These are phyloP conservation scores for Pygmarrhopalites habei DNA, from an alignment of 1,140 invertebrate species.

Conservation along the genomic window DNA sequence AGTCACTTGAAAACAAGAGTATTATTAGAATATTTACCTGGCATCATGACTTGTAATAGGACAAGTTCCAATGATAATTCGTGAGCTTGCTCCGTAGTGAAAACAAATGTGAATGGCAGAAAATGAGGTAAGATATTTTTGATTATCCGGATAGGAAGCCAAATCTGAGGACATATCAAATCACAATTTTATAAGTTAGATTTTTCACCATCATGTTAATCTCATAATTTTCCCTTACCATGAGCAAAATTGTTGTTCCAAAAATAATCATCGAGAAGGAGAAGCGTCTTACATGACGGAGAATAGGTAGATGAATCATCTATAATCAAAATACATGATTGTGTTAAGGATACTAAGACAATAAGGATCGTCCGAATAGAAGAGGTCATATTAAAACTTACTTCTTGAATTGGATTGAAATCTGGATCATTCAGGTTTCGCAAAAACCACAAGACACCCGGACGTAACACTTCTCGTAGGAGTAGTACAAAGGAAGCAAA, in stretches of 20 bases:
- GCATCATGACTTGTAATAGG: conserved; percentile 88
- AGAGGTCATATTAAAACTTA: conserved; percentile 29
- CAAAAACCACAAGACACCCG: conserved; percentile 93
- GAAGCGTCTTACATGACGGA: conserved; percentile 79
- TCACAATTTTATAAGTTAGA: too few relatives aligned
- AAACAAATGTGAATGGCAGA: conserved; percentile 82
- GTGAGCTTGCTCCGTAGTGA: conserved; percentile 59
- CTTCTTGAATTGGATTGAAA: conserved; percentile 93
- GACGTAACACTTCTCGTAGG: conserved; percentile 84
- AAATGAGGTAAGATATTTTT: conserved; percentile 74
- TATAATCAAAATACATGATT: conserved; percentile 43
- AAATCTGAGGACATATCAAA: too few relatives aligned
- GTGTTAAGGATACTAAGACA: too few relatives aligned
- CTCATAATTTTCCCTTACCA: too few relatives aligned
- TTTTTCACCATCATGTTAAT: too few relatives aligned
- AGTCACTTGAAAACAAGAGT: too few relatives aligned
- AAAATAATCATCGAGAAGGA: conserved; percentile 91
- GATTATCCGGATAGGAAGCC: conserved; percentile 86
- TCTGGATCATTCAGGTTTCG: conserved; percentile 98
- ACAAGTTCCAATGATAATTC: conserved; percentile 90
- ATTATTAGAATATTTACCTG: too few relatives aligned
- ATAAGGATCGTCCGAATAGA: background rate
- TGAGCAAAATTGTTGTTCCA: conserved; percentile 87
- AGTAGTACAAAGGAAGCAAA: conserved; percentile 95
- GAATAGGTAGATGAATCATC: conserved; percentile 95